phyloP scores from a whole-genome alignment of 2,797 vertebrate species.

The Micrastur ruficollis region DNA sequence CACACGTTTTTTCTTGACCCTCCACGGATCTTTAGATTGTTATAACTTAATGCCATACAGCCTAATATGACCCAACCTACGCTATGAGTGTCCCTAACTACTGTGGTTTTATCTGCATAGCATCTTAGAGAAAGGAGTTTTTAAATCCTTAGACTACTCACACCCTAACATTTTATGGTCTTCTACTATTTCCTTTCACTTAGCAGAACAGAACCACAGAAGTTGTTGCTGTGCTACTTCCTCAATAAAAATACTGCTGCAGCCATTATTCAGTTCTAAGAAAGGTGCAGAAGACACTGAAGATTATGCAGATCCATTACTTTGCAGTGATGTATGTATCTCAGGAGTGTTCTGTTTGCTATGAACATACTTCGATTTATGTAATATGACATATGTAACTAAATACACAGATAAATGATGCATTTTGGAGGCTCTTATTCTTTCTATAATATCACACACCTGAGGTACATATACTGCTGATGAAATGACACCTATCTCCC shows the following conservation, averaged over 20 bases:
- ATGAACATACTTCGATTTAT: background rate
- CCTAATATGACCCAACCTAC: background rate
- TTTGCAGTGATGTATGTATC: background rate
- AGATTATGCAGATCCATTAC: background rate
- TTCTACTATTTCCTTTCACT: background rate
- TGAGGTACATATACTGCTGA: background rate
- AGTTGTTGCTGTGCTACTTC: background rate
- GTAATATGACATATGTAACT: background rate
- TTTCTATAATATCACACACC: background rate
- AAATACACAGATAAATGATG: background rate
- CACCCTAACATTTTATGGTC: background rate
- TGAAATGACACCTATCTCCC: background rate
- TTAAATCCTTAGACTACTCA: background rate
- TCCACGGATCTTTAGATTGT: background rate
- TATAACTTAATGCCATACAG: background rate
- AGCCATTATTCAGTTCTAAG: background rate
- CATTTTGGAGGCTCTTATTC: background rate
- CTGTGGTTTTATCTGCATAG: background rate
- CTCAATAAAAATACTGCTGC: background rate
- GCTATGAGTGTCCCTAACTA: background rate
- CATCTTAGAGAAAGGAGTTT: background rate
- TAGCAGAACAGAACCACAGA: background rate
- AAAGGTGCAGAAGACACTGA: background rate
- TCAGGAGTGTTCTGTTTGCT: background rate
- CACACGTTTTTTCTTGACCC: background rate